Evolutionary conservation across 1,140 invertebrate genomes (phyloP), one percentile per base, ranked within the genome.

Genomic region (Microplitis mediator): DNA sequence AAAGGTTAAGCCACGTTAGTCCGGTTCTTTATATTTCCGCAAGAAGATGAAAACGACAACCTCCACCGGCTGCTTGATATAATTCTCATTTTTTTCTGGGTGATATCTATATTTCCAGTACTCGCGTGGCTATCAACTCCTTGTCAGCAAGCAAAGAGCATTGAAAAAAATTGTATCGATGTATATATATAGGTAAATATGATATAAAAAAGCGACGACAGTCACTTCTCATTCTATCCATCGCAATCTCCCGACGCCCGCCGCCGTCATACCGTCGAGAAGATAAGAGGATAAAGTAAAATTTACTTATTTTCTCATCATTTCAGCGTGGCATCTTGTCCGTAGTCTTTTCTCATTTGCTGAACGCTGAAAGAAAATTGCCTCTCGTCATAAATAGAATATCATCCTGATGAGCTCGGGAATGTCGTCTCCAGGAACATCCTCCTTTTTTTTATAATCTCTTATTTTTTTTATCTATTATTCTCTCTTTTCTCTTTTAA

Each of bases 11-110:
- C 79, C 79, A 80, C 80, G 84, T 86, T 86, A 85, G 81, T 82
- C 82, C 81, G 81, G 83, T 85, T 87, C 85, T 87, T 86, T 85
- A 86, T 87, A 87, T 87, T 87, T 86, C 86, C 86, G 84, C 77
- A 78, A 78, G 70, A 68, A 32, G 34, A 74, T 70, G 75, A 74
- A 71, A 79, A 78, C 66, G 73, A 76, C 74, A 58, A 36, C 14
- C 35, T 56, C 63, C 56, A 13, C n/a, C 50, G 45, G 58, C 61
- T 61, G 62, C 65, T 50, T 51, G 34, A 65, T 63, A 72, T 69
- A 51, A 60, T 69, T 60, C 65, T 71, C 72, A 69, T 67, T 67
- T 70, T 68, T 67, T 75, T 75, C 66, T 56, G 50, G 23, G 61
- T 74, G 68, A 74, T 72, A 36, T 69, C 39, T 71, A 69, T 52